Evolutionary conservation across 1,140 invertebrate species (phyloP).

Genomic region (Gryllus bimaculatus): DNA sequence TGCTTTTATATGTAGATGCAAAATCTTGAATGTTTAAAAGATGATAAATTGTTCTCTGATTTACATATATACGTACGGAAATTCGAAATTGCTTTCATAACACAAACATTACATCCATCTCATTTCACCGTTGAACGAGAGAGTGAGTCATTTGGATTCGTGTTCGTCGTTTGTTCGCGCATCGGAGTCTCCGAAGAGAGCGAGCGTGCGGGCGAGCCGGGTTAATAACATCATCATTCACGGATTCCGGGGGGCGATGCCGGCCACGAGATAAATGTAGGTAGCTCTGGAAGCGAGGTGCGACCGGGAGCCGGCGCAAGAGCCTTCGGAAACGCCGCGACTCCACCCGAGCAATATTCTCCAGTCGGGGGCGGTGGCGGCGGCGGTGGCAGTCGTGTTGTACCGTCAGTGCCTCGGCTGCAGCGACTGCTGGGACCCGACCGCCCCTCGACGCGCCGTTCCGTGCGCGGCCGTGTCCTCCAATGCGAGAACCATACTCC

Average conservation of each 20-base stretch:
- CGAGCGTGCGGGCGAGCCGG: not conserved
- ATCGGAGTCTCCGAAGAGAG: not conserved
- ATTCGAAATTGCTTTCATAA: too few relatives aligned
- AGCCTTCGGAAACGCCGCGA: not conserved
- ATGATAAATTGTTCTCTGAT: too few relatives aligned
- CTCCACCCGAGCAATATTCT: not conserved
- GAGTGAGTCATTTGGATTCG: too few relatives aligned
- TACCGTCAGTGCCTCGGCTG: not conserved
- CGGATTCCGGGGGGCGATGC: not conserved
- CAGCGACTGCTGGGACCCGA: not conserved
- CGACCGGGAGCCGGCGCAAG: not conserved
- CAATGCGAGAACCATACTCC: too few relatives aligned
- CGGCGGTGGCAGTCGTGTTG: not conserved
- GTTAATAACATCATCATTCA: conserved; percentile 2
- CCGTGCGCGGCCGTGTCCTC: too few relatives aligned
- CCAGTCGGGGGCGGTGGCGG: not conserved
- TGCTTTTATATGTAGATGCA: too few relatives aligned
- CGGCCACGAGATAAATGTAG: not conserved
- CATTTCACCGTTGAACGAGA: too few relatives aligned
- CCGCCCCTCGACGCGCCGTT: too few relatives aligned
- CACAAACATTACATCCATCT: too few relatives aligned
- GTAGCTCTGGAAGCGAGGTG: not conserved
- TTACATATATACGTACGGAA: too few relatives aligned
- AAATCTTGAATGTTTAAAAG: too few relatives aligned
- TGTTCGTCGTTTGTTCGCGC: not conserved